phyloP scores from a whole-genome alignment of 2,113 vertebrate species.

The Pungitius pungitius region DNA sequence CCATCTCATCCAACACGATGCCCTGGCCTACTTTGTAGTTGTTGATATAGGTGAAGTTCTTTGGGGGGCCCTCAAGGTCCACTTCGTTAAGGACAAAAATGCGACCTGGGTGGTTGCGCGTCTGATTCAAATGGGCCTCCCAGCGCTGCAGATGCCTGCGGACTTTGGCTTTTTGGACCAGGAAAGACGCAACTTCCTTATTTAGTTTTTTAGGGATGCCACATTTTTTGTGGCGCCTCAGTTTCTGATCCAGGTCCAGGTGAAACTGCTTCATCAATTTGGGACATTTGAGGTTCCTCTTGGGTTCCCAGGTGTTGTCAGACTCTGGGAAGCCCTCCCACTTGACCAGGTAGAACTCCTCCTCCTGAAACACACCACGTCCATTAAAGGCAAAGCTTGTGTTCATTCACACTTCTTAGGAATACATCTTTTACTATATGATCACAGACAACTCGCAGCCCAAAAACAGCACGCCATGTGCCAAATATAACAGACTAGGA shows the following conservation, averaged over 20 bases:
- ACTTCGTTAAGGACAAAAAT: slow-evolving; percentile 89
- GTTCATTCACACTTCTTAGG: not conserved
- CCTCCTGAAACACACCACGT: slow-evolving; percentile 72
- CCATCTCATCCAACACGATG: slow-evolving; percentile 81
- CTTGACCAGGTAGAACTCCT: slow-evolving; percentile 89
- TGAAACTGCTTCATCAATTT: slow-evolving; percentile 86
- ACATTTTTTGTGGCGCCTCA: slow-evolving; percentile 71
- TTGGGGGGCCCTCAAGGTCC: slow-evolving; percentile 89
- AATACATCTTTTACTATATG: not conserved
- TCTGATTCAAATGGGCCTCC: slow-evolving; percentile 85
- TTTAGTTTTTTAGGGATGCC: slow-evolving; percentile 77
- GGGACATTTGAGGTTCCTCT: slow-evolving; percentile 85
- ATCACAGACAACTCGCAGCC: not conserved
- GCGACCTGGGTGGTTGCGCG: slow-evolving; percentile 84
- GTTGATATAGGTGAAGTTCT: slow-evolving; percentile 89
- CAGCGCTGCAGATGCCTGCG: slow-evolving; percentile 80
- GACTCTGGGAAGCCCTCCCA: slow-evolving; percentile 86
- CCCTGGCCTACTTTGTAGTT: slow-evolving; percentile 88
- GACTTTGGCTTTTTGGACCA: slow-evolving; percentile 86
- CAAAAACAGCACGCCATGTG: not conserved
- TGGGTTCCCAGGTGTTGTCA: slow-evolving; percentile 88
- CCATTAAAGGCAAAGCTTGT: not conserved
- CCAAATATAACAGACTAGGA: not conserved
- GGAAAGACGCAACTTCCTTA: slow-evolving; percentile 72
- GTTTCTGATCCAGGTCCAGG: slow-evolving; percentile 82